Evolutionary conservation across 2,113 vertebrate genomes (phyloP), one percentile per base, ranked within the genome.

Genomic region (Gorilla gorilla): DNA sequence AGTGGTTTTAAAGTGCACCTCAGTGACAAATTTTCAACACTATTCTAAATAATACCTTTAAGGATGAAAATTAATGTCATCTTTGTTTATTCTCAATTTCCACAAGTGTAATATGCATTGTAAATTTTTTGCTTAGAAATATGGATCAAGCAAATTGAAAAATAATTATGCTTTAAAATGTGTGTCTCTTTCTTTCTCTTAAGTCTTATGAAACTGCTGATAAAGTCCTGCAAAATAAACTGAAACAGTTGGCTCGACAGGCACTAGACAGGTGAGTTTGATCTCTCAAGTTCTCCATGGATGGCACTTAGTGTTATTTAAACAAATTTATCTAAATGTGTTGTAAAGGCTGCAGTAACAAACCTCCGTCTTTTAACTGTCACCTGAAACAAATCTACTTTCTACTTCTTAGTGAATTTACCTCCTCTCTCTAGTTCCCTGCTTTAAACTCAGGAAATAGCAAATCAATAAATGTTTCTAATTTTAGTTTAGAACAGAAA

Each of bases 211-310:
- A 99, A 98, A 99, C 99, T 40, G 99, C 99, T 35, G 99, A 99
- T 98, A 98, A 99, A 98, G 98, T 97, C 9, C 98, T 99, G 59
- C 99, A 99, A 98, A 99, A 98, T 89, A 99, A 99, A 98, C 98
- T 99, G 98, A 99, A 99, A 97, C 99, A 99, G 98, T 97, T 99
- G 97, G 99, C 99, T 79, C 99, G 99, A n/a, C 99, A 99, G 97
- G 99, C 99, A 5, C 98, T 99, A 83, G 99, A 99, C 87, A 99
- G 99, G 99, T 99, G 98, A 97, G 97, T 90, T 95, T 82, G 72
- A 38, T 88, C 64, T 59, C 45, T 45, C 14, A 40, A 48, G 55
- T 94, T 91, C 66, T 72, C 66, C 32, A 14, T 82, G 82, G 38
- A 20, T 94, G 30, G 22, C 32, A 72, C 59, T 5, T 55, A 17